phyloP scores from a whole-genome alignment of 2,888 invertebrate genomes.

The Acleris emargana region DNA sequence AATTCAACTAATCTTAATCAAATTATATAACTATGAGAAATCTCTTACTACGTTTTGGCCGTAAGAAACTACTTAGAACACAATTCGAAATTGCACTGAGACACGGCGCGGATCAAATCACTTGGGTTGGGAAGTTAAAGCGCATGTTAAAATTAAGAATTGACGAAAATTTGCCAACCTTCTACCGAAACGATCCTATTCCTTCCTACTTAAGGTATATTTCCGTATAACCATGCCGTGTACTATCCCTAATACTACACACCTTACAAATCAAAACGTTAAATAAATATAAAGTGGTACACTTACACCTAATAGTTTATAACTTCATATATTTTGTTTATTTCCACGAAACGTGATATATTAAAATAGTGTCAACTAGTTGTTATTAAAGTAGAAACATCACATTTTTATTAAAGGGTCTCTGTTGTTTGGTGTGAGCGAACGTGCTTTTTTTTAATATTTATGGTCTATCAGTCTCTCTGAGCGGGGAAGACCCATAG shows the following conservation, averaged over 20 bases:
- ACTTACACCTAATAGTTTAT: slow-evolving; percentile 74
- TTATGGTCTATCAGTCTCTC: slow-evolving; percentile 31
- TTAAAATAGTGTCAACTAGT: slow-evolving; percentile 75
- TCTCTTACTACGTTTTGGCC: slow-evolving; percentile 52
- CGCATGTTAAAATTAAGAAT: slow-evolving; percentile 61
- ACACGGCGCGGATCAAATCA: slow-evolving; percentile 42
- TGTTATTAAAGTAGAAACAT: slow-evolving; percentile 65
- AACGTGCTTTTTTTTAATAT: slow-evolving; percentile 37
- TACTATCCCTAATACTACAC: slow-evolving; percentile 46
- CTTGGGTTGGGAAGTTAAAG: slow-evolving; percentile 40
- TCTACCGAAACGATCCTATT: slow-evolving; percentile 34
- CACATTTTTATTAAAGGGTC: slow-evolving; percentile 62
- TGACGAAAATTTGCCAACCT: slow-evolving; percentile 55
- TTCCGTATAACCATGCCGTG: slow-evolving; percentile 38
- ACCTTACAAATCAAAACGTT: slow-evolving; percentile 45
- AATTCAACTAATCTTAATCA: slow-evolving; percentile 45
- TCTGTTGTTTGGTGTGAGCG: slow-evolving; percentile 64
- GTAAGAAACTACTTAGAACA: slow-evolving; percentile 54
- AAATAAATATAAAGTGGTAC: slow-evolving; percentile 73
- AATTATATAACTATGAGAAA: slow-evolving; percentile 51
- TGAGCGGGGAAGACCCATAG: slow-evolving; percentile 24
- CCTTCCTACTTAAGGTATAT: slow-evolving; percentile 39
- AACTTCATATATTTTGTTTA: slow-evolving; percentile 65
- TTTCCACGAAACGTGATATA: slow-evolving; percentile 70
- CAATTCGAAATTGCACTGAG: slow-evolving; percentile 45